Evolutionary conservation across 2,888 invertebrate species (phyloP).

Genomic region (Xanthostigma xanthostigma): DNA sequence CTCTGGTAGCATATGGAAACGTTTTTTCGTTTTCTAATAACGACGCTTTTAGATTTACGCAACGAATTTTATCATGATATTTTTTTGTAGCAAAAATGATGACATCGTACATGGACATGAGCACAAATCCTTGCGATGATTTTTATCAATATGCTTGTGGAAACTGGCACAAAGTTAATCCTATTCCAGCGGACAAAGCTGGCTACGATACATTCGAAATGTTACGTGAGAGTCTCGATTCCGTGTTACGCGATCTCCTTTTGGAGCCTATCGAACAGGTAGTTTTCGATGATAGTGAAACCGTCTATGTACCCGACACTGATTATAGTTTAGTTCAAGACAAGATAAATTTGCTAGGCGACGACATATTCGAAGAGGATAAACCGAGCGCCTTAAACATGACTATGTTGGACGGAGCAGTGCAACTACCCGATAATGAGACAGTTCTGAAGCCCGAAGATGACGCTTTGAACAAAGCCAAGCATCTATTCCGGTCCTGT

Average conservation of each 20-base stretch:
- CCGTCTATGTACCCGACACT: neutral
- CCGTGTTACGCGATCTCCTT: slow-evolving; percentile 49
- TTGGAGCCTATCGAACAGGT: slow-evolving; percentile 31
- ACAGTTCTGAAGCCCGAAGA: slow-evolving; percentile 16
- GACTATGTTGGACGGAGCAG: too few species aligned
- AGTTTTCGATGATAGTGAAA: slow-evolving; percentile 4
- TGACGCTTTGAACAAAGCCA: slow-evolving; percentile 66
- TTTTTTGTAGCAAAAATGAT: slow-evolving; percentile 42
- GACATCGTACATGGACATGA: slow-evolving; percentile 59
- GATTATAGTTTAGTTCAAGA: too few species aligned
- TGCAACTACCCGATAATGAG: neutral
- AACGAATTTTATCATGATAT: neutral
- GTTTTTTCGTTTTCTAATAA: too few species aligned
- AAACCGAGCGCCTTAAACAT: too few species aligned
- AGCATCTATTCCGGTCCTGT: slow-evolving; percentile 71
- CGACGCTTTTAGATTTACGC: neutral
- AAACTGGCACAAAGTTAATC: slow-evolving; percentile 70
- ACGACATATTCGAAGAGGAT: too few species aligned
- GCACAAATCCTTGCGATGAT: slow-evolving; percentile 61
- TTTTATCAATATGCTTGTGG: slow-evolving; percentile 79
- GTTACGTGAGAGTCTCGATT: slow-evolving; percentile 64
- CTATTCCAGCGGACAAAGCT: slow-evolving; percentile 78
- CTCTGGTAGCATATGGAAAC: too few species aligned
- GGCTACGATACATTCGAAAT: slow-evolving; percentile 84
- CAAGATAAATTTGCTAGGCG: too few species aligned